Evolutionary conservation across 2,888 invertebrate genomes (phyloP), one percentile per base, ranked within the genome.

Genomic region (Caenorhabditis auriculariae): DNA sequence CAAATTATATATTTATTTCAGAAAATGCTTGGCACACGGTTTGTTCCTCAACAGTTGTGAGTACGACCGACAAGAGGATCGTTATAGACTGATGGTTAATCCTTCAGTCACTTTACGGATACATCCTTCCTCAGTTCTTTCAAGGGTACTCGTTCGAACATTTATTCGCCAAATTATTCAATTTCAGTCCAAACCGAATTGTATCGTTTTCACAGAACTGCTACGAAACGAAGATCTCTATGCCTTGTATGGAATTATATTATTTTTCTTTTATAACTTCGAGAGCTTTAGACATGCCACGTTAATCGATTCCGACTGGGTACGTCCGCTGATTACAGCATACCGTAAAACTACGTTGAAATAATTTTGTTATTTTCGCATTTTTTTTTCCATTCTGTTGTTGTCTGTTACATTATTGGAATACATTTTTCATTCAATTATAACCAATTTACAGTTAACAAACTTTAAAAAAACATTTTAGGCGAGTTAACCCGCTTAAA

Each of bases 171-270:
- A 50, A 29, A 7, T 43, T 42, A 19, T 19, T 4, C 4, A 42
- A 19, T 60, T 60, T 37, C 55, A 61, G 66, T 69, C 69, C 2
- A 60, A 59, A 38, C 66, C 67, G 2, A 54, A 56, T 3, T 59
- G 50, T 42, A 60, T 80, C 43, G 78, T 80, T 24, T 80, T 76
- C 62, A 65, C 73, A 3, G 75, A 78, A 26, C 62, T 80, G 42
- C 62, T 79, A 42, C 60, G 63, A 45, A 78, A 77, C 5, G 72
- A 51, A 7, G 76, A 78, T 55, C 47, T 74, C 21, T 80, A 71
- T 45, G 79, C 77, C 3, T 55, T 68, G 74, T 72, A 38, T 56
- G 68, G 53, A 37, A 38, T 38, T 54, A 44, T 26, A 12, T 56
- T 42, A 21, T n/a, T 28, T 7, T 47, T 47, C 37, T 35, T 47